These are phyloP conservation scores for Drosophila lacertosa DNA, from an alignment of 1,140 invertebrate genomes.

Conservation along the genomic window DNA sequence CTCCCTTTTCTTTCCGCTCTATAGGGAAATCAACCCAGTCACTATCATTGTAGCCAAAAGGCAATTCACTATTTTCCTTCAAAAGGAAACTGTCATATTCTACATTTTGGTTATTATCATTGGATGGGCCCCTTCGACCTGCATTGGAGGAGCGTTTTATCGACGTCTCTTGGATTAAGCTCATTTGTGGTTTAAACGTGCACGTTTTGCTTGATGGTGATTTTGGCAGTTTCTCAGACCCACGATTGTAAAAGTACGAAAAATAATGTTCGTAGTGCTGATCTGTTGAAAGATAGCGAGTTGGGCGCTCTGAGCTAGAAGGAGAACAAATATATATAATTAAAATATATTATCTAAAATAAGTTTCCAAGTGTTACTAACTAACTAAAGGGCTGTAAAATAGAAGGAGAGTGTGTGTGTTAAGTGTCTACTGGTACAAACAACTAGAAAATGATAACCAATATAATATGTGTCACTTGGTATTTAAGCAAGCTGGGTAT, in stretches of 20 bases:
- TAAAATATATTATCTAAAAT: not conserved
- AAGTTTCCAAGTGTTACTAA: not conserved
- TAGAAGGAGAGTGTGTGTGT: not conserved
- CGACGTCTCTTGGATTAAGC: constrained; percentile 50
- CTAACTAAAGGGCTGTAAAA: not conserved
- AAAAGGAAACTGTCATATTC: constrained; percentile 55
- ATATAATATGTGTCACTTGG: constrained; percentile 19
- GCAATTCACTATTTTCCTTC: constrained; percentile 62
- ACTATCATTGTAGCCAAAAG: constrained; percentile 40
- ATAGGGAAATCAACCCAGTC: constrained; percentile 38
- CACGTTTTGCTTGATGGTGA: constrained; percentile 9
- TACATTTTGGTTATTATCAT: constrained; percentile 49
- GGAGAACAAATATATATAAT: not conserved
- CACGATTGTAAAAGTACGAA: constrained; percentile 76
- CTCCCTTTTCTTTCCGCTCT: not conserved
- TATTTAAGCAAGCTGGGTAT: constrained; percentile 41
- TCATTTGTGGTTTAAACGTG: constrained; percentile 65
- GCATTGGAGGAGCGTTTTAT: constrained; percentile 26
- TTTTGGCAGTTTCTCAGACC: constrained; percentile 46
- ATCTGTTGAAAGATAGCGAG: constrained; percentile 50
- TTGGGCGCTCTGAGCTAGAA: constrained; percentile 44
- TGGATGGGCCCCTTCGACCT: constrained; percentile 19
- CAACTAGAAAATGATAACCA: not conserved
- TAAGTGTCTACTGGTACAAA: not conserved
- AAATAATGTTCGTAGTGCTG: constrained; percentile 78